A percentile compares a stretch with the other conserved stretches of the same genome.
These are phyloP conservation scores for Trichoplusia ni DNA, from an alignment of 1,140 invertebrate species.

Conservation along the genomic window DNA sequence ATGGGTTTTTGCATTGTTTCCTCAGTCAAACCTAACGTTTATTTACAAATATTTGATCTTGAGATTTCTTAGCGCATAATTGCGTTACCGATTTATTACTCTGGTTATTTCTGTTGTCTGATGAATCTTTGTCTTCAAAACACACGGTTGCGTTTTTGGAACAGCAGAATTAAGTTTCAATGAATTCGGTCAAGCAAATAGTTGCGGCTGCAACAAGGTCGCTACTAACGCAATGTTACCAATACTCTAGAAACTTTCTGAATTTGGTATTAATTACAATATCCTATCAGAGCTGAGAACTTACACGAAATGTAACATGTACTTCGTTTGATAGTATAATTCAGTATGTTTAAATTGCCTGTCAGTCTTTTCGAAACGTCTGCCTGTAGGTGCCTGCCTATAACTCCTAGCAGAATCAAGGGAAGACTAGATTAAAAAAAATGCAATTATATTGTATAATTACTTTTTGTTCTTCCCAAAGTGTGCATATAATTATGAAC, in stretches of 20 bases:
- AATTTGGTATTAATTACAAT: constrained; percentile 28
- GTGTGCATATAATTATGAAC: too few species aligned
- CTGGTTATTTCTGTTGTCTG: not conserved
- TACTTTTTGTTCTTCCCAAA: too few species aligned
- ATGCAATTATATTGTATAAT: too few species aligned
- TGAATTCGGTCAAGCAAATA: constrained; percentile 48
- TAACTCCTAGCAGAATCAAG: too few species aligned
- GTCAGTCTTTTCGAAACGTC: too few species aligned
- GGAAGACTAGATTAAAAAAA: too few species aligned
- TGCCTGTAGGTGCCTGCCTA: too few species aligned
- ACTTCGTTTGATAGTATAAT: too few species aligned
- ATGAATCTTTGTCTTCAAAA: constrained; percentile 25
- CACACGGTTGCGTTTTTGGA: constrained; percentile 32
- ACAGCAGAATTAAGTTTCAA: constrained; percentile 41
- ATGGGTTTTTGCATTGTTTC: not conserved
- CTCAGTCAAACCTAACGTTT: not conserved
- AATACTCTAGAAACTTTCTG: constrained; percentile 37
- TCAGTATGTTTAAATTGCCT: too few species aligned
- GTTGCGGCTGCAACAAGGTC: constrained; percentile 48
- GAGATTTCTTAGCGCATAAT: not conserved
- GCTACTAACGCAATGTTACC: constrained; percentile 45
- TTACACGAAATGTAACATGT: too few species aligned
- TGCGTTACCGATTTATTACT: constrained; percentile 7
- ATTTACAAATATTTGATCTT: not conserved
- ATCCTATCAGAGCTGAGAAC: constrained; percentile 10